Evolutionary conservation across 2,113 vertebrate species (phyloP).

Genomic region (Megalops atlanticus): DNA sequence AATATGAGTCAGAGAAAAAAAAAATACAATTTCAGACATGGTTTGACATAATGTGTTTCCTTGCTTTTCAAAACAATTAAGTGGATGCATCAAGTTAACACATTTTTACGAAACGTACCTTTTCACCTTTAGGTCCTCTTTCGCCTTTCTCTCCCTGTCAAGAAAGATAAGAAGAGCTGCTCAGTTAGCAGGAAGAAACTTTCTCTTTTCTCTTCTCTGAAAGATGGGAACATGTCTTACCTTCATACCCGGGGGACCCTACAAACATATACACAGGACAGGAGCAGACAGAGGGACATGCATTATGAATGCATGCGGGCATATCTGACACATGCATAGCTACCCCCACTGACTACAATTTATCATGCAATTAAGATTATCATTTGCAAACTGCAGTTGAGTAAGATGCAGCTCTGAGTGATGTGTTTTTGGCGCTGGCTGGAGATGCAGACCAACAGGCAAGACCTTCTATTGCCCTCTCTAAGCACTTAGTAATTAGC

Average conservation of each 20-base stretch:
- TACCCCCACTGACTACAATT: background rate
- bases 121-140: conserved; percentile 61
- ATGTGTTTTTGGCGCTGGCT: background rate
- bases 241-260: conserved; percentile 71
- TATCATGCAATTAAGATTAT: background rate
- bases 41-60: no score
- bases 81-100: no score
- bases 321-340: conserved; percentile 1
- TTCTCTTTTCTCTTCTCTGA: background rate
- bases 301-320: conserved; percentile 42
- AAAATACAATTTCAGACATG: conserved; percentile 21
- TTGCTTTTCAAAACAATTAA: no score
- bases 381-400: background rate
- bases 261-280: conserved; percentile 49
- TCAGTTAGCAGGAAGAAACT: background rate
- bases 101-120: conserved; percentile 48
- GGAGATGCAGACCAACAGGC: background rate
- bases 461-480: no score
- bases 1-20: conserved; percentile 18
- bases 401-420: background rate
- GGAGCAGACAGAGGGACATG: conserved; percentile 36
- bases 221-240: conserved; percentile 46
- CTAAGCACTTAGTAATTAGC: background rate
- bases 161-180: conserved; percentile 13
- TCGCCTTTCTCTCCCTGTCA: conserved; percentile 72